phyloP scores from a whole-genome alignment of 2,113 vertebrate species.

The Sebastes schlegelii region DNA sequence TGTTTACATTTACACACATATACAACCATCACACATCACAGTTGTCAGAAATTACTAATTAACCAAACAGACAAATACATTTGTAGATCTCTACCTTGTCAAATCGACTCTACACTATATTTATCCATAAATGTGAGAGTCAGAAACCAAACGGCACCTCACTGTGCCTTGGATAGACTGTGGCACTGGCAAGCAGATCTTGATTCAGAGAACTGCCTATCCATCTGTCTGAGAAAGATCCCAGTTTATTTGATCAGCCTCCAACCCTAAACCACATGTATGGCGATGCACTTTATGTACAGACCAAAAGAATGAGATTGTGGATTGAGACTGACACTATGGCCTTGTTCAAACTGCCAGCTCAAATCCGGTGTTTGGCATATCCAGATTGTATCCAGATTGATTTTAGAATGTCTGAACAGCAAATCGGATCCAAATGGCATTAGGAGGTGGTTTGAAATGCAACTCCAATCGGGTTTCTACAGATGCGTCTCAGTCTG shows the following conservation, averaged over 20 bases:
- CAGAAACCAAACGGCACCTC: neutral
- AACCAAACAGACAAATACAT: neutral
- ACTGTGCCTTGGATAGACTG: neutral
- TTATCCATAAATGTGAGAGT: neutral
- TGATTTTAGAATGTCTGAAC: no score
- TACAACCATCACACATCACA: neutral
- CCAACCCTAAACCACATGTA: neutral
- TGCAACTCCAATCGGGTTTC: no score
- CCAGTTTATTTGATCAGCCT: conserved; percentile 6
- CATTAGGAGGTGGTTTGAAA: no score
- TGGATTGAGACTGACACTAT: neutral
- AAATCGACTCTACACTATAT: neutral
- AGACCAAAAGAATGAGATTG: neutral
- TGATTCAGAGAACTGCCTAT: neutral
- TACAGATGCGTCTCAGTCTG: no score
- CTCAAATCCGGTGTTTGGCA: no score
- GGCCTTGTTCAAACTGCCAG: no score
- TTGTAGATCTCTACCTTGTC: neutral
- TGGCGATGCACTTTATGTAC: neutral
- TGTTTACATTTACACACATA: neutral
- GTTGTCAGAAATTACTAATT: neutral
- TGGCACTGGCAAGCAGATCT: neutral
- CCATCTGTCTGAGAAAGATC: neutral
- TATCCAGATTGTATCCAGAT: no score
- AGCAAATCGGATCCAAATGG: no score